Percentiles rank a stretch among this genome's conserved stretches.
Evolutionary conservation across 2,113 vertebrate species (phyloP).

Genomic region (Coryphaenoides rupestris): DNA sequence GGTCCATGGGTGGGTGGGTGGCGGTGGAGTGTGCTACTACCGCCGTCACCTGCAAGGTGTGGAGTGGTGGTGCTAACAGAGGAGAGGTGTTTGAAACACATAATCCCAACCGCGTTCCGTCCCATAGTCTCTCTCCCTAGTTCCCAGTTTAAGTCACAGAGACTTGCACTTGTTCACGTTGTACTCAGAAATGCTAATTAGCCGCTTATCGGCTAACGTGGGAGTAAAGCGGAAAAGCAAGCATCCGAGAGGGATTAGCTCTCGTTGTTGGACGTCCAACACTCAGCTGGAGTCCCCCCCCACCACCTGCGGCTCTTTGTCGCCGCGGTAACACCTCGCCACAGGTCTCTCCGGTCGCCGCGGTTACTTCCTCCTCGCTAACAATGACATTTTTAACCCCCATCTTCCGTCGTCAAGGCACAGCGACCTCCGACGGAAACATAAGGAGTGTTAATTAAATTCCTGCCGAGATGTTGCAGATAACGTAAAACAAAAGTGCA

Average conservation of each 20-base stretch:
- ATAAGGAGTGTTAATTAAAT: slow-evolving; percentile 66
- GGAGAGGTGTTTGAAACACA: no score
- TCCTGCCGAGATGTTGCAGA: slow-evolving; percentile 65
- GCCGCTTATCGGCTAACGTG: no score
- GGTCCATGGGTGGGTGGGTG: no score
- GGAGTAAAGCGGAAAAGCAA: slow-evolving; percentile 13
- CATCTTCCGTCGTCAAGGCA: slow-evolving; percentile 35
- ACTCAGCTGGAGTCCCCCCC: slow-evolving; percentile 9
- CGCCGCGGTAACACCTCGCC: slow-evolving; percentile 29
- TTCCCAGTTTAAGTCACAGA: no score
- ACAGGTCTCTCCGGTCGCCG: slow-evolving; percentile 21
- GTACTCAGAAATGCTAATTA: no score
- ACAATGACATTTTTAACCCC: slow-evolving; percentile 63
- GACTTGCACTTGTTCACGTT: no score
- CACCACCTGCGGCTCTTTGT: neutral
- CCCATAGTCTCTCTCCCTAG: no score
- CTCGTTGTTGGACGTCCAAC: slow-evolving; percentile 16
- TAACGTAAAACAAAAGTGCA: slow-evolving; percentile 50
- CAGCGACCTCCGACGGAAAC: slow-evolving; percentile 18
- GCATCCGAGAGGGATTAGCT: slow-evolving; percentile 18
- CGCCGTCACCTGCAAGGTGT: no score
- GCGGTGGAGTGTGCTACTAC: no score
- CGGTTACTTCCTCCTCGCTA: slow-evolving; percentile 37
- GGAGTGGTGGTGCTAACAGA: no score
- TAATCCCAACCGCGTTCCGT: no score